phyloP scores from a whole-genome alignment of 2,113 vertebrate species.

The Sturnira hondurensis region DNA sequence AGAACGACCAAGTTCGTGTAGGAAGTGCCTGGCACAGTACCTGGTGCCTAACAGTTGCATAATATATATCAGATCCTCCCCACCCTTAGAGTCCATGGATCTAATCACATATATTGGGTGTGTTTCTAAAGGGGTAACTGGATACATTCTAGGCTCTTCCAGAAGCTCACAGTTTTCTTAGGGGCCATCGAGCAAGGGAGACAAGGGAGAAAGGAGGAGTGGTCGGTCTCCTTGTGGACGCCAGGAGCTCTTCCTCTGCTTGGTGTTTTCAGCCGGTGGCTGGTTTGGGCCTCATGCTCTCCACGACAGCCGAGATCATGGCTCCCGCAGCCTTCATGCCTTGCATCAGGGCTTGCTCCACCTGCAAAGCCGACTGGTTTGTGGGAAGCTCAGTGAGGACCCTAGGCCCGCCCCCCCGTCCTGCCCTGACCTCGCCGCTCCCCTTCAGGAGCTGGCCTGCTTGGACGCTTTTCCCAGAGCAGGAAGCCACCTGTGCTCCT shows the following conservation, averaged over 20 bases:
- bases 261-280: background rate
- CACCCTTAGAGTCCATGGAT: background rate
- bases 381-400: background rate
- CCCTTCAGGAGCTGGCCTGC: background rate
- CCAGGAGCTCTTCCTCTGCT: background rate
- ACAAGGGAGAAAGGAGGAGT: background rate
- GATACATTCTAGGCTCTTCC: constrained; percentile 32
- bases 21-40: too few relatives aligned
- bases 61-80: background rate
- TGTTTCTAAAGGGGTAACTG: background rate
- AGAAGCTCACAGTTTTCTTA: constrained; percentile 33
- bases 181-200: background rate
- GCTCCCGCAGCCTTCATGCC: constrained; percentile 24
- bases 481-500: background rate
- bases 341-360: constrained; percentile 46
- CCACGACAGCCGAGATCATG: background rate
- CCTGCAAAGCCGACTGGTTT: constrained; percentile 36
- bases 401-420: background rate
- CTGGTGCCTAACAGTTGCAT: background rate
- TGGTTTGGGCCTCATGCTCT: constrained; percentile 27
- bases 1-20: background rate
- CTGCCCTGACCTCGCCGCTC: background rate
- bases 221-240: background rate
- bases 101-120: background rate
- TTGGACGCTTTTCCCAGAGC: background rate